phyloP scores from a whole-genome alignment of 2,113 vertebrate genomes.

The Anoplopoma fimbria region DNA sequence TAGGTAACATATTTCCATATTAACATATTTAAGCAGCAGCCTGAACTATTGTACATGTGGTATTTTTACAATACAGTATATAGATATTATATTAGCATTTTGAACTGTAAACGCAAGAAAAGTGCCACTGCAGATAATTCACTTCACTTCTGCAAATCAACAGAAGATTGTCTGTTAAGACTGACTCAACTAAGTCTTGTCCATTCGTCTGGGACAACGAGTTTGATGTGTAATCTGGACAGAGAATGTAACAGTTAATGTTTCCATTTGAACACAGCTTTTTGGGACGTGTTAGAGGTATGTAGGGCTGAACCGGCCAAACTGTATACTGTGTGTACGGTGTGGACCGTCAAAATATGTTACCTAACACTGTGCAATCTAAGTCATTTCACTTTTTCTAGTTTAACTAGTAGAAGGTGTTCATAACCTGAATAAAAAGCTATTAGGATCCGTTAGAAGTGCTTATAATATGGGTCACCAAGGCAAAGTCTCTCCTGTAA shows the following conservation, averaged over 20 bases:
- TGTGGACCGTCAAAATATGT: neutral
- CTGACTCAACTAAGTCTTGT: too few relatives aligned
- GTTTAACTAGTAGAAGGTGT: neutral
- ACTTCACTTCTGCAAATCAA: neutral
- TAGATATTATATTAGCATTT: neutral
- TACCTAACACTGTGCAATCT: neutral
- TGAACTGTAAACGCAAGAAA: neutral
- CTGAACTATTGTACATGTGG: neutral
- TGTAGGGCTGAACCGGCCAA: neutral
- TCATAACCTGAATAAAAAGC: neutral
- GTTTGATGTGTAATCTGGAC: neutral
- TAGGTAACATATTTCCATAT: neutral
- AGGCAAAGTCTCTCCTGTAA: constrained; percentile 73
- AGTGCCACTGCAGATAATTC: neutral
- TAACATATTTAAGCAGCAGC: too few relatives aligned
- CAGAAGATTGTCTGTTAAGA: too few relatives aligned
- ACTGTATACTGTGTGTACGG: too few relatives aligned
- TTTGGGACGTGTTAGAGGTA: neutral
- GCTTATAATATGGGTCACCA: constrained; percentile 66
- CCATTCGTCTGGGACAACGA: neutral
- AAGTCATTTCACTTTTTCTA: neutral
- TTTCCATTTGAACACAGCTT: neutral
- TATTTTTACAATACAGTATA: neutral
- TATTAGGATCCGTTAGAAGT: neutral
- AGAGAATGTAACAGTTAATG: too few relatives aligned